Percentiles rank a stretch among this genome's conserved stretches.
Conservation (phyloP, 2,113 vertebrate species). For the Piaya cayana region DNA sequence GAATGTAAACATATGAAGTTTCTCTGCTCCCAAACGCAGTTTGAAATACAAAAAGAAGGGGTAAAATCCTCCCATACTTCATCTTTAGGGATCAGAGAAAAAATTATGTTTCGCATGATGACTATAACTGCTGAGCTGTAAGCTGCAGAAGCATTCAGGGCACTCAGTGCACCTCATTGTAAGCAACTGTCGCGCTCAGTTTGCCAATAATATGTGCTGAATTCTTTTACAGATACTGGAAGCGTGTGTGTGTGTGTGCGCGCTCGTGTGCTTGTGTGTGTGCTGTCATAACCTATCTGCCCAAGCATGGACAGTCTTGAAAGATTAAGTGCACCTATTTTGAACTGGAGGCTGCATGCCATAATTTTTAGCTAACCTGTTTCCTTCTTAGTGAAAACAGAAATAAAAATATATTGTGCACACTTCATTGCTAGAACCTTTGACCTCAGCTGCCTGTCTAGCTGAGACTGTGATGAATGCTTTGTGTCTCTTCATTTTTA, state of each 20-base stretch:
- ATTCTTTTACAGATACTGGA: constrained; percentile 12
- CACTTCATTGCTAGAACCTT: constrained; percentile 90
- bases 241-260: background rate
- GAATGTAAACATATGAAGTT: constrained; percentile 52
- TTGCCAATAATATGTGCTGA: constrained; percentile 42
- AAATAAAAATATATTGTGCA: constrained; percentile 99
- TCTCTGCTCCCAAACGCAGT: constrained; percentile 1
- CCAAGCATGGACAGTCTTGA: constrained; percentile 79
- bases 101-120: background rate
- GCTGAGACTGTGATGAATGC: constrained; percentile 92
- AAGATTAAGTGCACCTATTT: constrained; percentile 84
- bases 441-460: constrained; percentile 84
- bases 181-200: constrained; percentile 41
- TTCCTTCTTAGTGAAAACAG: constrained; percentile 97
- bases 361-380: constrained; percentile 95
- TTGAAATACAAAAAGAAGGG: constrained; percentile 32
- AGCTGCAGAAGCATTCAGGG: background rate
- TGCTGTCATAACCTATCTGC: constrained; percentile 78
- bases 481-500: constrained; percentile 91
- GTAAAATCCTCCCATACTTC: constrained; percentile 9
- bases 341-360: constrained; percentile 83
- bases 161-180: constrained; percentile 22
- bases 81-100: background rate
- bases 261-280: background rate
- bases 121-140: background rate